These are phyloP conservation scores for Acrossocheilus fasciatus DNA, from an alignment of 2,797 vertebrate genomes.

Conservation along the genomic window DNA sequence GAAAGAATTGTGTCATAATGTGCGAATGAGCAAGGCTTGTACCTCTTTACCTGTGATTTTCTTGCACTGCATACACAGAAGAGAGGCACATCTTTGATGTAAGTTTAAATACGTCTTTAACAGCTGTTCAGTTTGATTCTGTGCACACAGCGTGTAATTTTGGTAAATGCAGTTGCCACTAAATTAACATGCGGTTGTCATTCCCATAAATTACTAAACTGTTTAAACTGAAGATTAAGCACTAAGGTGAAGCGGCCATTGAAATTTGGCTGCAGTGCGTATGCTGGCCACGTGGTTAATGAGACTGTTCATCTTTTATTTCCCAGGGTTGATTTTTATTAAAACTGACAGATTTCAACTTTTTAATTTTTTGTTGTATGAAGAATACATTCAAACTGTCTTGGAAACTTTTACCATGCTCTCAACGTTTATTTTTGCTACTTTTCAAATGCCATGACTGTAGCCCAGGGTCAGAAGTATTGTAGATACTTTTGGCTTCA, in stretches of 20 bases:
- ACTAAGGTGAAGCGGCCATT: not conserved
- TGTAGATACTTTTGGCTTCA: constrained; percentile 1
- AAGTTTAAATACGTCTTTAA: not conserved
- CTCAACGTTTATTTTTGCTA: not conserved
- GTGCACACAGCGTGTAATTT: not conserved
- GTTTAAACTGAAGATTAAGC: not conserved
- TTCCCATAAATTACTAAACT: not conserved
- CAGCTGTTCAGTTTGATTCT: not conserved
- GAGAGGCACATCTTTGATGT: not conserved
- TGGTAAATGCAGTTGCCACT: not conserved
- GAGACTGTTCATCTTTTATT: not conserved
- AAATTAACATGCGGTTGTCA: not conserved
- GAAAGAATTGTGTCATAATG: not conserved
- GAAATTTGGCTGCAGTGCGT: not conserved
- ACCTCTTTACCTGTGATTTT: not conserved
- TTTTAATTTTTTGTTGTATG: not conserved
- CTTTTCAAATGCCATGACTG: not conserved
- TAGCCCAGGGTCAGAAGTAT: not conserved
- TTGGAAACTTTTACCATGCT: not conserved
- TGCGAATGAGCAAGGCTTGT: not conserved
- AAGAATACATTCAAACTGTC: not conserved
- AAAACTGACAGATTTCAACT: not conserved
- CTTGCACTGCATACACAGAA: not conserved
- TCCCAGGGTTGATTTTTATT: not conserved
- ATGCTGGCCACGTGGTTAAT: not conserved